Evolutionary conservation across 2,113 vertebrate genomes (phyloP).

Genomic region (Channa argus): DNA sequence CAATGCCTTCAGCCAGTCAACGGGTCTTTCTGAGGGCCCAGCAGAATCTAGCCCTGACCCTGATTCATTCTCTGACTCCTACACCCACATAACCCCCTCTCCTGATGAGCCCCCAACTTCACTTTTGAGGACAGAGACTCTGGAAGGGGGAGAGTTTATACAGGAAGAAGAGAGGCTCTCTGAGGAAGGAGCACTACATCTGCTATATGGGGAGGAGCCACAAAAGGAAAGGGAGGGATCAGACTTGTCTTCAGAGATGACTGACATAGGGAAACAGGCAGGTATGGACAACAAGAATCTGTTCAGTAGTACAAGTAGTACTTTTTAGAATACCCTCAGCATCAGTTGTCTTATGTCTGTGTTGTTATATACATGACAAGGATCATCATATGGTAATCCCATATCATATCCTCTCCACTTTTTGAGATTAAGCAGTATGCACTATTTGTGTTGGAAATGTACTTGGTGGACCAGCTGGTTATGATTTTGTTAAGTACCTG

Average conservation of each 20-base stretch:
- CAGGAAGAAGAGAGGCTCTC: constrained; percentile 40
- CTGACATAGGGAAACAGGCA: constrained; percentile 57
- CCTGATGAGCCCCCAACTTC: constrained; percentile 50
- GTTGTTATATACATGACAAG: not conserved
- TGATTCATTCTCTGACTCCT: constrained; percentile 78
- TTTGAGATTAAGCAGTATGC: constrained; percentile 20
- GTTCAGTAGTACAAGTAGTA: not conserved
- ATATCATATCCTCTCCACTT: not conserved
- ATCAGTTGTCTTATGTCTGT: not conserved
- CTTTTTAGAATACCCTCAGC: not conserved
- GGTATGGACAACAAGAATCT: constrained; percentile 63
- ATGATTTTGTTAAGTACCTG: constrained; percentile 66
- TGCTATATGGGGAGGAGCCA: constrained; percentile 13
- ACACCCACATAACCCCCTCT: constrained; percentile 69
- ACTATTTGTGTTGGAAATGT: constrained; percentile 68
- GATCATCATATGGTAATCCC: not conserved
- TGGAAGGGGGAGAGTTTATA: constrained; percentile 48
- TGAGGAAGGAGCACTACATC: constrained; percentile 21
- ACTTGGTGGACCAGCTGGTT: constrained; percentile 68
- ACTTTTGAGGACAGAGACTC: constrained; percentile 64
- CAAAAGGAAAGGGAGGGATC: constrained; percentile 58
- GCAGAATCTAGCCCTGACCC: constrained; percentile 46
- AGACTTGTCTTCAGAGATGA: constrained; percentile 18
- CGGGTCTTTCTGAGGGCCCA: constrained; percentile 30
- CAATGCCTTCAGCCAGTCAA: constrained; percentile 44